Evolutionary conservation across 2,888 invertebrate species (phyloP).

Genomic region (Hirudinaria manillensis): DNA sequence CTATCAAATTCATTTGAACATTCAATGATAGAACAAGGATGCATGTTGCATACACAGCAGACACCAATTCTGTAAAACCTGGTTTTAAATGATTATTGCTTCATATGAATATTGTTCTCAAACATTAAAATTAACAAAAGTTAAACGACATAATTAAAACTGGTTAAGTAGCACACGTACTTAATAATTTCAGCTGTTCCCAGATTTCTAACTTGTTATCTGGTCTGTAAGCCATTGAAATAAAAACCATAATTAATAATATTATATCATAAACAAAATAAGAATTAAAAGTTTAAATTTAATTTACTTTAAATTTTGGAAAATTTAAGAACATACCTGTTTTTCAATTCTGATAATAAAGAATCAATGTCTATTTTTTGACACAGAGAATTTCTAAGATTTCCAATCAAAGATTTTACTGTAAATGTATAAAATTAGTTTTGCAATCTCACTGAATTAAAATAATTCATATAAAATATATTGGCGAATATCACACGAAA

Average conservation of each 20-base stretch:
- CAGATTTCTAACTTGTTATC: not conserved
- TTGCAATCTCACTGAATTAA: not conserved
- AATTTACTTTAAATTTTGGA: not conserved
- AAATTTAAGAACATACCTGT: not conserved
- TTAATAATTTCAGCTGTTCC: conserved; percentile 3
- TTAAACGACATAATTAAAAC: too few species aligned
- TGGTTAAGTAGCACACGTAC: not conserved
- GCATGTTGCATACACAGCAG: not conserved
- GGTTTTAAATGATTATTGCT: not conserved
- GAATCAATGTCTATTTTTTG: not conserved
- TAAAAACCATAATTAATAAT: not conserved
- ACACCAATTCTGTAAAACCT: not conserved
- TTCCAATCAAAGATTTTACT: not conserved
- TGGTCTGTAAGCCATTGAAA: not conserved
- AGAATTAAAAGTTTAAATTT: not conserved
- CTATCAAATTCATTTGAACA: conserved; percentile 1
- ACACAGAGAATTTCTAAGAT: conserved; percentile 2
- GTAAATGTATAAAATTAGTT: not conserved
- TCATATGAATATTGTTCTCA: not conserved
- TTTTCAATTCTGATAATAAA: not conserved
- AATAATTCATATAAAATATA: not conserved
- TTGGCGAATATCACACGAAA: too few species aligned
- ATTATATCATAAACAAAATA: not conserved
- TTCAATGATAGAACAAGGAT: not conserved
- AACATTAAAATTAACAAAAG: not conserved